These are phyloP conservation scores for Zosterops hypoxanthus DNA, from an alignment of 2,113 vertebrate genomes.

Conservation along the genomic window DNA sequence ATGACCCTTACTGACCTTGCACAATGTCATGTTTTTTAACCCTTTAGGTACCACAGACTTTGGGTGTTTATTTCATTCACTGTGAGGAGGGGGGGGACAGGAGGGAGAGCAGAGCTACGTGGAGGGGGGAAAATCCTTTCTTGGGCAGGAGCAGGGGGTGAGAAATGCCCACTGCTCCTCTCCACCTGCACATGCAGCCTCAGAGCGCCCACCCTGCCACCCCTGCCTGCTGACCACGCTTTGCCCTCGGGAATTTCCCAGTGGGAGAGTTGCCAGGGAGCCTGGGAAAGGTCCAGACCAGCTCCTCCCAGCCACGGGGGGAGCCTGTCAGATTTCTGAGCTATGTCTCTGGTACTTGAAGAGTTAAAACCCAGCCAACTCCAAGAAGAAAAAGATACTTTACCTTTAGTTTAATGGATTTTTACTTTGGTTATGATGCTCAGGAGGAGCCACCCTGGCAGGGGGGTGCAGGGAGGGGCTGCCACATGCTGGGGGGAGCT, in stretches of 20 bases:
- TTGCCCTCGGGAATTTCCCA: neutral
- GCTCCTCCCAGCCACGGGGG: neutral
- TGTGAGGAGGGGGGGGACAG: constrained; percentile 12
- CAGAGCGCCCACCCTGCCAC: constrained; percentile 37
- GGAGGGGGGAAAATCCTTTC: neutral
- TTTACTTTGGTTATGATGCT: constrained; percentile 75
- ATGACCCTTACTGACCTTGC: constrained; percentile 81
- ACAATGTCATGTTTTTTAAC: constrained; percentile 71
- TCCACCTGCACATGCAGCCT: neutral
- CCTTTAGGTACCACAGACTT: constrained; percentile 76
- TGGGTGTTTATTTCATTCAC: neutral
- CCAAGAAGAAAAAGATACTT: constrained; percentile 73
- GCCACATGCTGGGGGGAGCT: neutral
- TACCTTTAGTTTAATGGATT: constrained; percentile 84
- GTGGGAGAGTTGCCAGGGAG: constrained; percentile 36
- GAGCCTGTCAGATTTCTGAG: neutral
- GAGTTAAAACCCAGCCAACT: constrained; percentile 59
- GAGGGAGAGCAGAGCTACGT: constrained; percentile 23
- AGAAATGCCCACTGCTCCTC: neutral
- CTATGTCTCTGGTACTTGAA: constrained; percentile 72
- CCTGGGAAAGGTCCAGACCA: constrained; percentile 24
- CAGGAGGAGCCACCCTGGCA: constrained; percentile 59
- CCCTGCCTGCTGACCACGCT: neutral
- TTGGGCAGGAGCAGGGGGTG: constrained; percentile 5
- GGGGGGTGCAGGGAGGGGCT: constrained; percentile 14